A percentile compares a stretch with the other conserved stretches of the same genome.
phyloP scores from a whole-genome alignment of 2,797 vertebrate species.

The Oreochromis mossambicus region DNA sequence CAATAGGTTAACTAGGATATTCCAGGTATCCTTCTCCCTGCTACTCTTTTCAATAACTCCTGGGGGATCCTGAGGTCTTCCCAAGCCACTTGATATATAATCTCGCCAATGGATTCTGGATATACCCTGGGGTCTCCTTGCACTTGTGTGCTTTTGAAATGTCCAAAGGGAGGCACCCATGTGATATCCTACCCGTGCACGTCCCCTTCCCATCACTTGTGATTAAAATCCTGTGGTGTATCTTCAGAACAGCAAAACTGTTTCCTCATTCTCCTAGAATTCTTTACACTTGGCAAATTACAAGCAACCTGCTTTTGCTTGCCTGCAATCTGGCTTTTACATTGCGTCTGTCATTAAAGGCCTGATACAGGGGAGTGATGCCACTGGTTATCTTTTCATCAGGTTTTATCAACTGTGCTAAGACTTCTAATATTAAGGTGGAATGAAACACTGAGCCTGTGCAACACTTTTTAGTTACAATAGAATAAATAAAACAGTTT shows the following conservation, averaged over 20 bases:
- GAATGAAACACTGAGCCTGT: neutral
- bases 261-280: neutral
- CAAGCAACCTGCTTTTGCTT: neutral
- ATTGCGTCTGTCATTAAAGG: accelerated
- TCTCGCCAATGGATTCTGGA: neutral
- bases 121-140: neutral
- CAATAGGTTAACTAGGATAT: neutral
- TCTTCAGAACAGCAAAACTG: neutral
- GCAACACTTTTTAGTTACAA: neutral
- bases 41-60: neutral
- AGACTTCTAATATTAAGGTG: neutral
- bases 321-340: neutral
- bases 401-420: neutral
- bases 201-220: neutral
- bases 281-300: neutral
- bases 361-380: neutral
- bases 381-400: neutral
- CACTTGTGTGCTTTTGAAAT: neutral
- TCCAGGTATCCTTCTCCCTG: neutral
- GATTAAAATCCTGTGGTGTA: neutral
- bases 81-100: neutral
- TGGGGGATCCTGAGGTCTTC: neutral
- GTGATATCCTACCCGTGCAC: neutral
- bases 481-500: neutral
- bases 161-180: neutral